These are phyloP conservation scores for Hemicentrotus pulcherrimus DNA, from an alignment of 35 echinoderm and acorn worm genomes.

Conservation along the genomic window DNA sequence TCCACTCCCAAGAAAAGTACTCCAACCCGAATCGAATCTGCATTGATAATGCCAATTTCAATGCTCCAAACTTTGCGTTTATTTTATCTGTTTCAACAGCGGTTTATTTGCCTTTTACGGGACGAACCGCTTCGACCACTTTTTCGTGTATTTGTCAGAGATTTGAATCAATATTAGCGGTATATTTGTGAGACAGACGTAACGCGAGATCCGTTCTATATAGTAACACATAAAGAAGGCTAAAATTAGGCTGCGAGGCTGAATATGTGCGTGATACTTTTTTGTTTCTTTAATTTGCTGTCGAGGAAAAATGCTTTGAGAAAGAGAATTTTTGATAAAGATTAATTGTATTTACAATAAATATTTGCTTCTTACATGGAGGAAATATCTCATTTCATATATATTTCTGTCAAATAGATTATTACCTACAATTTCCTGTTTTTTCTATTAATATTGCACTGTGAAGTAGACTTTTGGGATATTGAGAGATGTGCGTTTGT, in stretches of 20 bases:
- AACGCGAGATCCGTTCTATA: constrained; percentile 14
- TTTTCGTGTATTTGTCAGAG: constrained; percentile 36
- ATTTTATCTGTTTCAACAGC: constrained; percentile 41
- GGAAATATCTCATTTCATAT: not conserved
- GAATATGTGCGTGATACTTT: not conserved
- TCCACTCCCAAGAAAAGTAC: constrained; percentile 13
- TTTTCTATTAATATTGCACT: too few relatives aligned
- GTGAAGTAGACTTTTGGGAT: too few relatives aligned
- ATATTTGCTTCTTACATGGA: not conserved
- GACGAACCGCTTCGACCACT: constrained; percentile 27
- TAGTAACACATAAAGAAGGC: constrained; percentile 4
- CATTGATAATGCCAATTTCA: constrained; percentile 41
- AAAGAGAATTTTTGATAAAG: not conserved
- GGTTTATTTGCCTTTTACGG: constrained; percentile 30
- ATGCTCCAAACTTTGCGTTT: constrained; percentile 15
- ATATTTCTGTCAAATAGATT: too few relatives aligned
- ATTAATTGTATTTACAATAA: not conserved
- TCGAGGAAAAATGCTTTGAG: not conserved
- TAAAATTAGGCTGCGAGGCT: not conserved
- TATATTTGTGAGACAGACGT: constrained; percentile 41
- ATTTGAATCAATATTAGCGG: constrained; percentile 42
- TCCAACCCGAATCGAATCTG: constrained; percentile 31
- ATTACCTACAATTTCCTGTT: too few relatives aligned
- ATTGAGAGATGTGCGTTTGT: too few relatives aligned
- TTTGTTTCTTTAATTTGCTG: not conserved